Evolutionary conservation across 1,140 invertebrate genomes (phyloP).

Genomic region (Linepithema humile): DNA sequence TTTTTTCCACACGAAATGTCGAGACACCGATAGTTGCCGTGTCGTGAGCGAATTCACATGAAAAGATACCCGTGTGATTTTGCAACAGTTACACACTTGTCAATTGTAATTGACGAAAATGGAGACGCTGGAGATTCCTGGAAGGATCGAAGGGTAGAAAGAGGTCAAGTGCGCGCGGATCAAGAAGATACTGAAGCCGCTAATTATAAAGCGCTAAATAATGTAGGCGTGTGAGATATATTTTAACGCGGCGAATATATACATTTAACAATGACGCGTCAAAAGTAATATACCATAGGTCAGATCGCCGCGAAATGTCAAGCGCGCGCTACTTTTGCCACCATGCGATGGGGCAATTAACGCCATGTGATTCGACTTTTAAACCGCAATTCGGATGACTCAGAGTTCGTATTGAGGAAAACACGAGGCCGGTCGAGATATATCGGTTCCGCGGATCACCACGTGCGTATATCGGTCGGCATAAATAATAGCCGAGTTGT

Average conservation of each 20-base stretch:
- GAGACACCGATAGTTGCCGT: too few relatives aligned
- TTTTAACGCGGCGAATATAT: neutral
- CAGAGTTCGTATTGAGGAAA: neutral
- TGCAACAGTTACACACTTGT: neutral
- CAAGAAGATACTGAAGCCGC: neutral
- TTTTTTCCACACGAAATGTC: too few relatives aligned
- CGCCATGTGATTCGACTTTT: neutral
- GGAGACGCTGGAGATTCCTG: neutral
- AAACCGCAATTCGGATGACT: constrained; percentile 2
- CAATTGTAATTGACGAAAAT: neutral
- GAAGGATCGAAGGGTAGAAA: neutral
- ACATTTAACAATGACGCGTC: constrained; percentile 20
- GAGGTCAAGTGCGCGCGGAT: neutral
- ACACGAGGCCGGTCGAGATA: neutral
- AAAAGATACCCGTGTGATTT: too few relatives aligned
- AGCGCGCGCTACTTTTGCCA: constrained; percentile 9
- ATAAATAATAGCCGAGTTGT: constrained; percentile 4
- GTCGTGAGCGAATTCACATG: too few relatives aligned
- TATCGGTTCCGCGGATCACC: neutral
- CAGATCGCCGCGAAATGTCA: neutral
- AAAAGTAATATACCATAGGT: constrained; percentile 32
- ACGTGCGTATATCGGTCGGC: neutral
- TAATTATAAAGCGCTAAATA: constrained; percentile 7
- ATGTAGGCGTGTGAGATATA: neutral
- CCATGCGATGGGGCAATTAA: neutral